These are phyloP conservation scores for Phrynocephalus forsythii DNA, from an alignment of 2,797 vertebrate genomes.

Conservation along the genomic window DNA sequence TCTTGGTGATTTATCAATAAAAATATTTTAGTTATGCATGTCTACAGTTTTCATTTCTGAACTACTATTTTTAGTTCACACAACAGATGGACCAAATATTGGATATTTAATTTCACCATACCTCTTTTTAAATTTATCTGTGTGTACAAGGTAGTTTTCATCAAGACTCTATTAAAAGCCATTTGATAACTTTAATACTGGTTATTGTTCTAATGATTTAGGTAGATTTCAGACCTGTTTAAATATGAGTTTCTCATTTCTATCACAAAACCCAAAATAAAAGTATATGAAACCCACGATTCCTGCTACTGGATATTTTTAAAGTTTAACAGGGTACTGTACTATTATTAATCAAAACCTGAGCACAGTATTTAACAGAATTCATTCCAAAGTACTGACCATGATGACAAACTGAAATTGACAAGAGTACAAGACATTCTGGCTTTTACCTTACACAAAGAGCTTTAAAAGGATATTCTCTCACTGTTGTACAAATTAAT, in stretches of 20 bases:
- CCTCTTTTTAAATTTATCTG: neutral
- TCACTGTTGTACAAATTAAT: neutral
- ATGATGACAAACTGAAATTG: neutral
- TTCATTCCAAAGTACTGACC: neutral
- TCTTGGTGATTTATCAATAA: neutral
- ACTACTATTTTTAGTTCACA: neutral
- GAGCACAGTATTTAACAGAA: neutral
- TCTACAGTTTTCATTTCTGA: neutral
- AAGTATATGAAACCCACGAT: neutral
- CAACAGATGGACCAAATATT: neutral
- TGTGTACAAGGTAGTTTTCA: neutral
- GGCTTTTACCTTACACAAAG: slow-evolving; percentile 26
- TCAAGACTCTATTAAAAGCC: neutral
- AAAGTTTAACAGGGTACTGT: neutral
- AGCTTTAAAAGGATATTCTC: neutral
- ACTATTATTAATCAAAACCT: neutral
- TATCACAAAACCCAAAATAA: neutral
- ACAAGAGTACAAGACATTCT: slow-evolving; percentile 29
- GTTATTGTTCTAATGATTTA: too few species aligned
- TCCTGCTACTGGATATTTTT: neutral
- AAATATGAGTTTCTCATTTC: too few species aligned
- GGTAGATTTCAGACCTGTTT: too few species aligned
- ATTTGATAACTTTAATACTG: neutral
- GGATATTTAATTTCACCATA: neutral
- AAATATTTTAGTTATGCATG: neutral